These are phyloP conservation scores for Galleria mellonella DNA, from an alignment of 1,140 invertebrate species.

Conservation along the genomic window DNA sequence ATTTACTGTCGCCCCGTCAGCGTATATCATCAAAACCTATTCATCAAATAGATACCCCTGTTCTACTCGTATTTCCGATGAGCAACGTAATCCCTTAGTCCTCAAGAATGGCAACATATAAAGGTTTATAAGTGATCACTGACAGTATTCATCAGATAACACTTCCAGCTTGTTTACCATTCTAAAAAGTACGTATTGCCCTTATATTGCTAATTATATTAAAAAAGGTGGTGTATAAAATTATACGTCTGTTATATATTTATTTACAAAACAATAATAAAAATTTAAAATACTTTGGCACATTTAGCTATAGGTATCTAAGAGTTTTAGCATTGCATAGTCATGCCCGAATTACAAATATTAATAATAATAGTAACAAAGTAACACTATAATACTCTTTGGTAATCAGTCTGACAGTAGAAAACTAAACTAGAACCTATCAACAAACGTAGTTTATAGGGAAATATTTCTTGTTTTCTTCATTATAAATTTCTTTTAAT, in stretches of 20 bases:
- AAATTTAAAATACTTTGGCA: conserved; percentile 22
- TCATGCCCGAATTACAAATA: conserved; percentile 13
- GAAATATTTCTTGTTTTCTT: conserved; percentile 54
- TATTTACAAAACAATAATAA: conserved; percentile 27
- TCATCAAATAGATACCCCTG: too few species aligned
- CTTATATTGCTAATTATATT: neutral
- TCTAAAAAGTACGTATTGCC: too few species aligned
- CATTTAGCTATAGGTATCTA: conserved; percentile 12
- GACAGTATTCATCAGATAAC: too few species aligned
- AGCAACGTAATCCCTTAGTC: too few species aligned
- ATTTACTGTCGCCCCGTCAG: too few species aligned
- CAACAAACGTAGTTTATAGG: conserved; percentile 50
- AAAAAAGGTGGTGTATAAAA: neutral
- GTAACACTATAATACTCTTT: conserved; percentile 54
- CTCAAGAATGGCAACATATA: too few species aligned
- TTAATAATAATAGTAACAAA: conserved; percentile 17
- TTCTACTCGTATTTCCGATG: too few species aligned
- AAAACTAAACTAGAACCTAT: conserved; percentile 14
- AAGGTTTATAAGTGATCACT: too few species aligned
- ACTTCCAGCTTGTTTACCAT: too few species aligned
- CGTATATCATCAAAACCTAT: too few species aligned
- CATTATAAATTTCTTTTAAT: conserved; percentile 18
- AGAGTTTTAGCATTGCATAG: conserved; percentile 16
- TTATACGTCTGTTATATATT: conserved; percentile 6
- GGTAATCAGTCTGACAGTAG: conserved; percentile 41